Conservation (phyloP, 2,113 vertebrate genomes). For the Micronycteris hirsuta region DNA sequence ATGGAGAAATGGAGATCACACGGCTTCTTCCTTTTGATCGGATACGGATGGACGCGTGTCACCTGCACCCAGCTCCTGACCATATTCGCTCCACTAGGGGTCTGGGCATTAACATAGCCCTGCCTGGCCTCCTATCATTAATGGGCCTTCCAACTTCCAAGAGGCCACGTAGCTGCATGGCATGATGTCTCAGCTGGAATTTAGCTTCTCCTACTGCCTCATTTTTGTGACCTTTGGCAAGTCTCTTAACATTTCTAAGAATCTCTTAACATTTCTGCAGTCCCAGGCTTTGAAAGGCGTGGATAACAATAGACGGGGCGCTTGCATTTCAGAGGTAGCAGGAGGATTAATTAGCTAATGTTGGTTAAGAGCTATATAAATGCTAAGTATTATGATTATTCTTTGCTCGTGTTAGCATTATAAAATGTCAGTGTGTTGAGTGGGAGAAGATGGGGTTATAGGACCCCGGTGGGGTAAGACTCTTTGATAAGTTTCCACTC, state of each 20-base stretch:
- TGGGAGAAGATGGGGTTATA: conserved; percentile 29
- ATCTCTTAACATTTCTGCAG: conserved; percentile 73
- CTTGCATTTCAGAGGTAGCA: conserved; percentile 49
- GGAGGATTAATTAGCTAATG: conserved; percentile 67
- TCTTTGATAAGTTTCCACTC: conserved; percentile 22
- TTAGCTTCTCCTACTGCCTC: conserved; percentile 42
- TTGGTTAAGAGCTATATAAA: conserved; percentile 72
- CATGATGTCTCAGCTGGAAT: conserved; percentile 49
- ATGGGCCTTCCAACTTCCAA: neutral
- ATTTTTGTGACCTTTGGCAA: conserved; percentile 69
- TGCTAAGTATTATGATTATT: conserved; percentile 72
- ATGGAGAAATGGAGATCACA: neutral
- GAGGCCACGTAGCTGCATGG: neutral
- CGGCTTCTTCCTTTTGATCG: neutral
- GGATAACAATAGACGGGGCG: conserved; percentile 62
- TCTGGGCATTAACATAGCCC: neutral
- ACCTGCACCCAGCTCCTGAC: neutral
- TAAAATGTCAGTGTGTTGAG: conserved; percentile 68
- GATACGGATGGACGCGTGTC: neutral
- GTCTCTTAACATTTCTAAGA: conserved; percentile 75
- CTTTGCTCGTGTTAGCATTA: conserved; percentile 50
- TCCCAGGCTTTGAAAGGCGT: conserved; percentile 33
- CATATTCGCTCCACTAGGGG: neutral
- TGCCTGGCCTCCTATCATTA: neutral
- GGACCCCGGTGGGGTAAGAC: neutral